Percentiles rank a stretch among this genome's conserved stretches.
Conservation (phyloP, 2,797 vertebrate genomes). For the Sciaenops ocellatus region DNA sequence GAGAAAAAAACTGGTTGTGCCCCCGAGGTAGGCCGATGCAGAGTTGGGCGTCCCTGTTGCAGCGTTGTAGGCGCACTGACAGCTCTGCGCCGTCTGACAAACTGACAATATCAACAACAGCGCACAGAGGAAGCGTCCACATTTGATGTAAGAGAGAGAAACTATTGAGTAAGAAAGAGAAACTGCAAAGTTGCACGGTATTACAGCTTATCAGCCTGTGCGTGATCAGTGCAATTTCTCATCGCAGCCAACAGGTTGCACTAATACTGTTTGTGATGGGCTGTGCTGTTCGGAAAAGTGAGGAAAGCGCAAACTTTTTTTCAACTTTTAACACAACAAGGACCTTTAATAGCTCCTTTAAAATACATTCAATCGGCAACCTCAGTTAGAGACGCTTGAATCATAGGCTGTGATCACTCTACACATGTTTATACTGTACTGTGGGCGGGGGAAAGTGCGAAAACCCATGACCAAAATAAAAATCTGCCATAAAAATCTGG, state of each 20-base stretch:
- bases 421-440: background rate
- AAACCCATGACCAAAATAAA: background rate
- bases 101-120: background rate
- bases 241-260: slow-evolving; percentile 84
- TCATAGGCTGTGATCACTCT: background rate
- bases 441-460: slow-evolving; percentile 6
- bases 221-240: slow-evolving; percentile 71
- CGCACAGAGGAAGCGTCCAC: background rate
- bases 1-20: slow-evolving; percentile 24
- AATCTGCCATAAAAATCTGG: no score
- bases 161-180: no score
- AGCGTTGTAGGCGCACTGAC: slow-evolving; percentile 35
- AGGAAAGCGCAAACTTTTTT: slow-evolving; percentile 58
- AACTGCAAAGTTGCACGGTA: slow-evolving; percentile 36
- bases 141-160: background rate
- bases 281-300: slow-evolving; percentile 30
- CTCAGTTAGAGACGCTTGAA: no score
- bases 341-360: accelerated
- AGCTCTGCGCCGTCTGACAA: slow-evolving; percentile 10
- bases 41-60: slow-evolving; percentile 19
- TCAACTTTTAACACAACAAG: background rate
- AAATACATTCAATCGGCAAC: background rate
- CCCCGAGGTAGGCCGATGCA: slow-evolving; percentile 55
- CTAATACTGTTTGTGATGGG: slow-evolving; percentile 57
- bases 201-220: slow-evolving; percentile 15